phyloP scores from a whole-genome alignment of 2,888 invertebrate species.

The Abrostola triplasia region DNA sequence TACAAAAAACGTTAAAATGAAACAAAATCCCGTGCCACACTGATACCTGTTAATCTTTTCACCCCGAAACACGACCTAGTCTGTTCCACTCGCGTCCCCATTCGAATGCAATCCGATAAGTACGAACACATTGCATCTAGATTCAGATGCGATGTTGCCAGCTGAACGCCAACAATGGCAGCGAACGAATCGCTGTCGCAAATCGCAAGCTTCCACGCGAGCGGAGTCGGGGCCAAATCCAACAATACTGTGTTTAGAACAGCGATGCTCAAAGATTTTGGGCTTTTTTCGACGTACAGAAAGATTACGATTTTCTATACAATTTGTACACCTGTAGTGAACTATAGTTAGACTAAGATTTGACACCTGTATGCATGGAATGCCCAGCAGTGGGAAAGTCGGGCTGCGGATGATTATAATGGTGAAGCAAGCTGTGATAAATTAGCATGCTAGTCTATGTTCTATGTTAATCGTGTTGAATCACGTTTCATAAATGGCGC shows the following conservation, averaged over 20 bases:
- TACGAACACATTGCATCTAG: not conserved
- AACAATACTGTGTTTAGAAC: not conserved
- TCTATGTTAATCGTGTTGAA: too few relatives aligned
- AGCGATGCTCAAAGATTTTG: not conserved
- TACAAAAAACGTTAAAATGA: too few relatives aligned
- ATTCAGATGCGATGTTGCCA: slow-evolving; percentile 10
- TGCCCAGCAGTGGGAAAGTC: too few relatives aligned
- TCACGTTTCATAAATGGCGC: too few relatives aligned
- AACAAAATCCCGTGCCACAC: too few relatives aligned
- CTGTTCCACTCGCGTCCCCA: not conserved
- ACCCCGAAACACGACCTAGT: not conserved
- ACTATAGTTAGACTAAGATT: too few relatives aligned
- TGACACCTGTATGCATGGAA: too few relatives aligned
- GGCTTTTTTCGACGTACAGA: not conserved
- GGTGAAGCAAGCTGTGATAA: too few relatives aligned
- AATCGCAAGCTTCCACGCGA: slow-evolving; percentile 30
- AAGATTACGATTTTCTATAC: too few relatives aligned
- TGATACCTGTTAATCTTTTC: not conserved
- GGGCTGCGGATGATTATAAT: too few relatives aligned
- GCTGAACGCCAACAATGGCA: slow-evolving; percentile 29
- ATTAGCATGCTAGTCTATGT: too few relatives aligned
- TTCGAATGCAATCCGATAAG: slow-evolving; percentile 22
- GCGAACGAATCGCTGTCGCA: slow-evolving; percentile 29
- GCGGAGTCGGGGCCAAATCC: slow-evolving; percentile 4
- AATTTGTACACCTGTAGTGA: too few relatives aligned